A percentile compares a stretch with the other conserved stretches of the same genome.
Evolutionary conservation across 37 sponge, comb jelly and placozoan species (phyloP).

Genomic region (Agelas oroides): DNA sequence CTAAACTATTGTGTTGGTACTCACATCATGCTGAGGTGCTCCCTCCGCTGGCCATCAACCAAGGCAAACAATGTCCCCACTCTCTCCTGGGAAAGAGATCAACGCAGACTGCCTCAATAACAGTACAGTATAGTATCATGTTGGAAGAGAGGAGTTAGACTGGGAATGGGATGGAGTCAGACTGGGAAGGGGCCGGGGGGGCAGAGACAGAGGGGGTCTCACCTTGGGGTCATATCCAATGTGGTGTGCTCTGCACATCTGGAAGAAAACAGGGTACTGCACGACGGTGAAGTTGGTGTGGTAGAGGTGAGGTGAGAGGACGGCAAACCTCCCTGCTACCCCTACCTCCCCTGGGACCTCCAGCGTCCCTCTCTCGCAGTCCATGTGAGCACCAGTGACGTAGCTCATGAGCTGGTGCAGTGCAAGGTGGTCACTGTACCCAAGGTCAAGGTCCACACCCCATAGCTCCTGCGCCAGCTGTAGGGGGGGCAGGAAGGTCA

Average conservation of each 20-base stretch:
- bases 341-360: not conserved
- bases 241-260: constrained; percentile 93
- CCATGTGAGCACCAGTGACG: constrained; percentile 60
- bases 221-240: constrained; percentile 90
- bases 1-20: constrained; percentile 13
- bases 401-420: constrained; percentile 66
- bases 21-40: constrained; percentile 89
- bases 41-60: constrained; percentile 68
- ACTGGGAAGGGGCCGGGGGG: no score
- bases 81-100: constrained; percentile 58
- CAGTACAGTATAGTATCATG: not conserved
- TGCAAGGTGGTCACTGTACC: constrained; percentile 73
- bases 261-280: constrained; percentile 91
- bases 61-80: constrained; percentile 87
- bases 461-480: constrained; percentile 84
- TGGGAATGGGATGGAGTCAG: not conserved
- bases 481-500: not conserved
- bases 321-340: constrained; percentile 56
- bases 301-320: constrained; percentile 73
- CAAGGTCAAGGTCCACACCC: constrained; percentile 88
- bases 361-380: constrained; percentile 27
- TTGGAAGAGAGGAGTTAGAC: not conserved
- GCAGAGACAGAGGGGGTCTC: no score
- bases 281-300: constrained; percentile 88
- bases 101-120: no score